Conservation (phyloP, 2,888 invertebrate species). For the Caenorhabditis wallacei region DNA sequence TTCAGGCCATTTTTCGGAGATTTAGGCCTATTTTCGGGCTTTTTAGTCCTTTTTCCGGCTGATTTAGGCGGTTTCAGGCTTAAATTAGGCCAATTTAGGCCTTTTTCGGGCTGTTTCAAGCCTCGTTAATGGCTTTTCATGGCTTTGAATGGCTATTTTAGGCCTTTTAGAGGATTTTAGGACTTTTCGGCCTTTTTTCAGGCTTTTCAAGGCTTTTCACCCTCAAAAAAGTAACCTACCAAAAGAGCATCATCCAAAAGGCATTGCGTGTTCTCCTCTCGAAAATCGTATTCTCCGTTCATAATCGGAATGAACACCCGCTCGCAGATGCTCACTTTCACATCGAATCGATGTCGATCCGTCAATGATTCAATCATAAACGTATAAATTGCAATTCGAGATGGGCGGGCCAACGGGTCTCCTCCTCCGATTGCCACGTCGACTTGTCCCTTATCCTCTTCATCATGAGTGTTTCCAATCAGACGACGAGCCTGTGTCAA, state of each 20-base stretch:
- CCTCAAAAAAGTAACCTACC: background rate
- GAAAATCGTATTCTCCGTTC: conserved; percentile 63
- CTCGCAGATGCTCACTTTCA: conserved; percentile 55
- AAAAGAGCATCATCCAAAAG: conserved; percentile 60
- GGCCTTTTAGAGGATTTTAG: too few species aligned
- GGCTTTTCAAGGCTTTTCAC: too few species aligned
- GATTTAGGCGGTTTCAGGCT: too few species aligned
- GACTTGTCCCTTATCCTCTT: conserved; percentile 41
- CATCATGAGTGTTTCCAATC: conserved; percentile 13
- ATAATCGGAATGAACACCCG: conserved; percentile 51
- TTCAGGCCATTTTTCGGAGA: too few species aligned
- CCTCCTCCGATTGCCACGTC: conserved; percentile 60
- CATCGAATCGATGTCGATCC: conserved; percentile 52
- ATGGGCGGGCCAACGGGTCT: conserved; percentile 46
- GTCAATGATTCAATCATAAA: conserved; percentile 65
- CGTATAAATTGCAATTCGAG: conserved; percentile 63
- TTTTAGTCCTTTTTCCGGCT: too few species aligned
- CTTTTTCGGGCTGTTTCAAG: too few species aligned
- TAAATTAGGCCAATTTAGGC: too few species aligned
- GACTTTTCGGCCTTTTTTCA: too few species aligned
- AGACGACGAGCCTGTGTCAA: conserved; percentile 61
- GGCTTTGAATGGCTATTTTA: too few species aligned
- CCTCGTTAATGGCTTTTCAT: too few species aligned
- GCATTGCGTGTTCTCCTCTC: conserved; percentile 38
- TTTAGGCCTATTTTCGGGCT: too few species aligned